Base-by-base conservation (phyloP, 2,113 vertebrate genomes). In the Entosphenus tridentatus region DNA sequence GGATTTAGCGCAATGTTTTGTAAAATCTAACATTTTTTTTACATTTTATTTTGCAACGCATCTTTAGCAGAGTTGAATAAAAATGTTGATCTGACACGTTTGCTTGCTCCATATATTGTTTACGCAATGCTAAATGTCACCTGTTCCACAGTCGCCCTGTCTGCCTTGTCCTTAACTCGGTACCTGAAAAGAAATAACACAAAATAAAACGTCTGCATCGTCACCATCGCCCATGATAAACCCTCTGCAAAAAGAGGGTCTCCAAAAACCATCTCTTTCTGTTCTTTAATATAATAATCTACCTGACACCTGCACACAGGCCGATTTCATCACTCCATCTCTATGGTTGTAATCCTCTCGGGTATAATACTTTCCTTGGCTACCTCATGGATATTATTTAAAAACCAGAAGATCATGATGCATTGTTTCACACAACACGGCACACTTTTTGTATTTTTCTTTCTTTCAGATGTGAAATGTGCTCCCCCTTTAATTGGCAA, bases 81-180 rank as follows among this genome's bases (percentile, higher is more conserved):
- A 14, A 54, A 12, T 57, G 11, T 17, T 17, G 8, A 68, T 68
- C 13, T 56, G 9, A 67, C 12, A 17, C 56, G 39, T 54, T 55
- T 57, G 67, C 56, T 56, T 13, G 21, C 69, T 56, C 13, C 58
- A 67, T 62, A 10, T 56, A 8, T 68, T 9, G 55, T 58, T 12
- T 3, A 55, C 17, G 11, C 14, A 67, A 54, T 70, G 57, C 13
- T 56, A 68, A 71, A 56, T 68, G 69, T 70, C 73, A 92, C 91
- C 81, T 96, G 93, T 71, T 98, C 90, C 8, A 98, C 88, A 1
- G 93, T 98, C 70, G 93, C 93, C 78, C 92, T 79, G 73, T 98
- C 93, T 1, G 92, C 85, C 73, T 98, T 96, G 77, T 98, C 93
- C 78, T 93, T 98, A 72, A 96, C 81, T 69, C 93, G 82, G 77